Evolutionary conservation across 2,888 invertebrate genomes (phyloP), one percentile per base, ranked within the genome.

Genomic region (Campoplex nolae): DNA sequence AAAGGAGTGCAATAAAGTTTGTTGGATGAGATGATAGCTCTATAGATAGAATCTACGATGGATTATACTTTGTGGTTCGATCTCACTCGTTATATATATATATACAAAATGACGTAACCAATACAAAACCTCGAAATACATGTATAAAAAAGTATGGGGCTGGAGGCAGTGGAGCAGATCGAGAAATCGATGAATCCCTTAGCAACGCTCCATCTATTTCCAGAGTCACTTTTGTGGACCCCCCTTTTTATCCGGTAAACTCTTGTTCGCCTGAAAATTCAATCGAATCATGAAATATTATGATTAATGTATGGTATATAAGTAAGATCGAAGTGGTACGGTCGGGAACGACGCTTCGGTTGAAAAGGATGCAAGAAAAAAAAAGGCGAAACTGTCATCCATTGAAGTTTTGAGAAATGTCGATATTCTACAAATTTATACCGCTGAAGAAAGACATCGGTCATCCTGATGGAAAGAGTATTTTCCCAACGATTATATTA

Each of bases 111-210:
- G 32, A 13, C 32, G 62, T 62, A 32, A 62, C 62, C 32, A 13
- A 58, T 28, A 62, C 62, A 62, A 62, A 62, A 62, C 13, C 28
- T 23, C 32, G 23, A 54, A 81, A 67, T 73, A 76, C 56, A 42
- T 68, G 56, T 65, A 77, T 32, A 67, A 11, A 67, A 45, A 45
- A 6, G 38, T 38, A 38, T 32, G 8, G 11, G 54, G 51, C 56
- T n/a, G 32, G 16, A 68, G 73, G 23, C 76, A 76, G n/a, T 45
- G 70, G 45, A 78, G 81, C 81, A 70, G 86, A 87, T 87, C 81
- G 54, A 78, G 81, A 84, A 81, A 73, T 87, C 86, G 86, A 84
- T 87, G 73, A 81, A 84, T 78, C 84, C 84, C 86, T 84, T 87
- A 82, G 86, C 86, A 87, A 84, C 84, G 84, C 84, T 77, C 70